These are phyloP conservation scores for Cistogaster globosa DNA, from an alignment of 2,888 invertebrate genomes.

Conservation along the genomic window DNA sequence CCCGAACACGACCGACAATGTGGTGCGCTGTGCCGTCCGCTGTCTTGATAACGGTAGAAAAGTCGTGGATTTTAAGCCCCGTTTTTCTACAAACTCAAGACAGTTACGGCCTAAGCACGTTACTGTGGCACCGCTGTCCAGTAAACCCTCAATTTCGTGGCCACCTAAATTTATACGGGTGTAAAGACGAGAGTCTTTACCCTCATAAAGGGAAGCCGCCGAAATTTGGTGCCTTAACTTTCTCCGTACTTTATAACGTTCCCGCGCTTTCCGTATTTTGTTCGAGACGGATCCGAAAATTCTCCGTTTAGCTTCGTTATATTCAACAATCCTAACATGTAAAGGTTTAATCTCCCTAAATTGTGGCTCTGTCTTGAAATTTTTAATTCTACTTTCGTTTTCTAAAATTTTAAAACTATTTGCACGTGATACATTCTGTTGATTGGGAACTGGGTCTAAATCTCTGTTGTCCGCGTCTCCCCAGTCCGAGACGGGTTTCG, in stretches of 20 bases:
- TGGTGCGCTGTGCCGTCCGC: not conserved
- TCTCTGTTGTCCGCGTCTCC: not conserved
- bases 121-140: slow-evolving; percentile 9
- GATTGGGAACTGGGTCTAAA: not conserved
- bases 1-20: not conserved
- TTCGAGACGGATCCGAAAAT: not conserved
- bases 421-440: not conserved
- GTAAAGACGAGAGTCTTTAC: not conserved
- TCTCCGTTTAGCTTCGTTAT: not conserved
- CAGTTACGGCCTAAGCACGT: too few species aligned
- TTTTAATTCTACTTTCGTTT: not conserved
- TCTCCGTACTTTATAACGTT: not conserved
- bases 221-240: not conserved
- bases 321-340: too few species aligned
- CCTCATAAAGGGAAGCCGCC: not conserved
- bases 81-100: not conserved
- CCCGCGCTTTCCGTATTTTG: not conserved
- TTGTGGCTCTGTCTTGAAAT: too few species aligned
- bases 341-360: too few species aligned
- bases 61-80: not conserved
- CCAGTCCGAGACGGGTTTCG: not conserved
- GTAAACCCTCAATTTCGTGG: not conserved
- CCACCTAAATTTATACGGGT: too few species aligned
- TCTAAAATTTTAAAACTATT: not conserved
- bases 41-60: slow-evolving; percentile 1